A percentile compares a stretch with the other conserved stretches of the same genome.
phyloP scores from a whole-genome alignment of 2,888 invertebrate genomes.

The Stenoptilia bipunctidactyla region DNA sequence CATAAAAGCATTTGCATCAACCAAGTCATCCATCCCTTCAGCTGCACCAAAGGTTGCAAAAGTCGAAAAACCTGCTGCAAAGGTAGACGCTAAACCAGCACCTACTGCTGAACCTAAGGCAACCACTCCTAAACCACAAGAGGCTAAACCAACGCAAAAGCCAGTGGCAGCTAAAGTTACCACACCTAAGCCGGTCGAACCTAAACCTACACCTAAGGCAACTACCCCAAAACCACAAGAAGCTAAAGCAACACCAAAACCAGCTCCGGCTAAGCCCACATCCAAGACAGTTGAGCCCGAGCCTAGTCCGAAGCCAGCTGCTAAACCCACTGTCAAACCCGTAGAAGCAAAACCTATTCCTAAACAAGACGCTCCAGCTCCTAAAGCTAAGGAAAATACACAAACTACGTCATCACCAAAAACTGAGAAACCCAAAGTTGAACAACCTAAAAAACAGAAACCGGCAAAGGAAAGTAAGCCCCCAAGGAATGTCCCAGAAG shows the following conservation, averaged over 20 bases:
- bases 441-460: constrained; percentile 2
- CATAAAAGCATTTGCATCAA: constrained; percentile 42
- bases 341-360: constrained; percentile 4
- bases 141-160: too few species aligned
- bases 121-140: neutral
- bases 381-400: neutral
- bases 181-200: constrained; percentile 3
- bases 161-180: constrained; percentile 5
- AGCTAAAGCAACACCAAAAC: constrained; percentile 3
- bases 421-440: constrained; percentile 14
- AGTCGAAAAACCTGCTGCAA: constrained; percentile 11
- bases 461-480: neutral
- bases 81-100: constrained; percentile 19
- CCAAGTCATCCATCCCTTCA: too few species aligned
- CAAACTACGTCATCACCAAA: constrained; percentile 13
- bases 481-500: constrained; percentile 19
- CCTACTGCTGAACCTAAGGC: neutral
- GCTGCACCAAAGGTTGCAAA: constrained; percentile 19
- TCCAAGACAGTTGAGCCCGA: constrained; percentile 3
- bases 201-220: constrained; percentile 2
- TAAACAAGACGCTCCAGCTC: constrained; percentile 4
- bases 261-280: neutral
- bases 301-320: constrained; percentile 6
- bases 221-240: constrained; percentile 5
- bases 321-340: neutral